Evolutionary conservation across 2,888 invertebrate species (phyloP).

Genomic region (Rhamphomyia laevipes): DNA sequence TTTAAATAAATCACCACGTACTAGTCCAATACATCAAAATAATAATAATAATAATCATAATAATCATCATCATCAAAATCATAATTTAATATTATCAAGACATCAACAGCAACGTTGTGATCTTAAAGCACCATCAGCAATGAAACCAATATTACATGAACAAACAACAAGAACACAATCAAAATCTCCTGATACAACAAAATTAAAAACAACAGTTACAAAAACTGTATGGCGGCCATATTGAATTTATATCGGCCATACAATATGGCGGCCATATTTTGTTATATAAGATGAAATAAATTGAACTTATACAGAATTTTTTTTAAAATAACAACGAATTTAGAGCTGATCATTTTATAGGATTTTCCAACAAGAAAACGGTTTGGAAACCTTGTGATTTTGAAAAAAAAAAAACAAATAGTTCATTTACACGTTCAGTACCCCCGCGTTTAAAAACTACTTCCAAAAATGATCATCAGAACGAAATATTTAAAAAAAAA

Average conservation of each 20-base stretch:
- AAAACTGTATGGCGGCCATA: slow-evolving; percentile 68
- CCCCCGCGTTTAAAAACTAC: no score
- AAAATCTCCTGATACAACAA: slow-evolving; percentile 42
- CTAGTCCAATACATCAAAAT: slow-evolving; percentile 19
- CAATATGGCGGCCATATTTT: no score
- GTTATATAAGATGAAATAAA: no score
- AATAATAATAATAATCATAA: background rate
- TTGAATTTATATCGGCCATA: slow-evolving; percentile 27
- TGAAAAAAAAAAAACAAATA: no score
- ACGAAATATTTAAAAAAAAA: no score
- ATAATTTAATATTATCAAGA: slow-evolving; percentile 8
- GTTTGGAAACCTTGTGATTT: no score
- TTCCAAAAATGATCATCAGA: no score
- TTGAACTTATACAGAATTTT: no score
- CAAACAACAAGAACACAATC: slow-evolving; percentile 28
- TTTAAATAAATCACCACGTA: slow-evolving; percentile 24
- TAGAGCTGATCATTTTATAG: no score
- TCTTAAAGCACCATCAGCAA: slow-evolving; percentile 48
- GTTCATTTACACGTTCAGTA: no score
- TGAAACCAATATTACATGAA: slow-evolving; percentile 39
- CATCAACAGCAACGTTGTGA: slow-evolving; percentile 42
- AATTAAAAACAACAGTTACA: slow-evolving; percentile 44
- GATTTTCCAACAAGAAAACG: no score
- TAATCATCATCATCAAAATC: background rate
- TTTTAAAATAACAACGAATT: no score